phyloP scores from a whole-genome alignment of 2,113 vertebrate genomes.

The Leuciscus idus region DNA sequence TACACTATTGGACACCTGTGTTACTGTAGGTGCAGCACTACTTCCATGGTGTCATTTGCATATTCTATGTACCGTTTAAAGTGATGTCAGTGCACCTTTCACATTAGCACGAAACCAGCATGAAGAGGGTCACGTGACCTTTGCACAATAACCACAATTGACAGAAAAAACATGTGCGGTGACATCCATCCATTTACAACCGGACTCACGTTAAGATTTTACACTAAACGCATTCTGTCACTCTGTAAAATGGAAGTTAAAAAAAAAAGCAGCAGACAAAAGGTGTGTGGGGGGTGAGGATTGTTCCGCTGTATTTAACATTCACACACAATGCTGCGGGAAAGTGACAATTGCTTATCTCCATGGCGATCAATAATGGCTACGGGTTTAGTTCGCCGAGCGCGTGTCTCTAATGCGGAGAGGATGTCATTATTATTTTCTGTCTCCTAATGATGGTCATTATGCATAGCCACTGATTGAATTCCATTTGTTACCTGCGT shows the following conservation, averaged over 20 bases:
- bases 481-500: conserved; percentile 99
- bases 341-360: conserved; percentile 99
- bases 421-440: conserved; percentile 99
- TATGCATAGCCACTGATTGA: conserved; percentile 89
- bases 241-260: conserved; percentile 3
- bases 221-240: conserved; percentile 30
- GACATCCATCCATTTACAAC: neutral
- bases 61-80: conserved; percentile 7
- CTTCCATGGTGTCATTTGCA: conserved; percentile 30
- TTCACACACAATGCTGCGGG: conserved; percentile 91
- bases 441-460: conserved; percentile 99
- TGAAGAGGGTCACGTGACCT: conserved; percentile 21
- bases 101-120: conserved; percentile 16
- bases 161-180: neutral
- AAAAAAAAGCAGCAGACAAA: conserved; percentile 30
- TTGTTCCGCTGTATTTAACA: conserved; percentile 95
- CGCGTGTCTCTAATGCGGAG: conserved; percentile 99
- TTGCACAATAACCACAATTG: conserved; percentile 15
- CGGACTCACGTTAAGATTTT: neutral
- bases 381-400: conserved; percentile 99
- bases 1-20: neutral
- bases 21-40: neutral
- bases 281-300: conserved; percentile 77
- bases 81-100: conserved; percentile 15
- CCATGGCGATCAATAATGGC: conserved; percentile 99